These are phyloP conservation scores for Drosophila micromelanica DNA, from an alignment of 1,140 invertebrate genomes.

Conservation along the genomic window DNA sequence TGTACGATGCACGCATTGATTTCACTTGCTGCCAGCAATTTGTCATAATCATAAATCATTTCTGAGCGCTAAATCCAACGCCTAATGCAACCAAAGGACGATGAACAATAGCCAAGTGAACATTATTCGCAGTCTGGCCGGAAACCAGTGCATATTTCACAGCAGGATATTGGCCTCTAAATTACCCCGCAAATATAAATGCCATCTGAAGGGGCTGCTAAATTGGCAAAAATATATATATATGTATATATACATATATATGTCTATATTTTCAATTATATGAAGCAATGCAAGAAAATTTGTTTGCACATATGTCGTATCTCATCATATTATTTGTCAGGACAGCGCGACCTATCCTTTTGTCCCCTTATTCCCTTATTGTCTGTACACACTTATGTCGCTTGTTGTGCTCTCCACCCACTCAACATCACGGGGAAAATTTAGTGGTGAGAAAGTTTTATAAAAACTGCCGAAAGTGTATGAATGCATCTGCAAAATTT, in stretches of 20 bases:
- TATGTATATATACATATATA: conserved; percentile 1
- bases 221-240: conserved; percentile 11
- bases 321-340: conserved; percentile 84
- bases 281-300: conserved; percentile 73
- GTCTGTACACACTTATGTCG: conserved; percentile 17
- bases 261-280: conserved; percentile 74
- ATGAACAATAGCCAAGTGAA: conserved; percentile 35
- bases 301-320: conserved; percentile 84
- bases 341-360: conserved; percentile 66
- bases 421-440: conserved; percentile 44
- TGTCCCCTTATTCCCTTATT: conserved; percentile 35
- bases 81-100: conserved; percentile 56
- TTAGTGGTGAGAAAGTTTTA: conserved; percentile 77
- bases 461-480: conserved; percentile 59
- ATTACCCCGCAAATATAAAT: conserved; percentile 81
- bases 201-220: conserved; percentile 11
- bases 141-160: conserved; percentile 83
- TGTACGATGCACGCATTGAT: conserved; percentile 32
- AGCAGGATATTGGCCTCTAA: conserved; percentile 84
- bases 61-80: conserved; percentile 78
- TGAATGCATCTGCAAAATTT: conserved; percentile 52
- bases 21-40: conserved; percentile 70
- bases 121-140: conserved; percentile 42
- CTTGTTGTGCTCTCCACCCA: background rate
- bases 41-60: conserved; percentile 83